phyloP scores from a whole-genome alignment of 2,113 vertebrate genomes.

The Odontesthes bonariensis region DNA sequence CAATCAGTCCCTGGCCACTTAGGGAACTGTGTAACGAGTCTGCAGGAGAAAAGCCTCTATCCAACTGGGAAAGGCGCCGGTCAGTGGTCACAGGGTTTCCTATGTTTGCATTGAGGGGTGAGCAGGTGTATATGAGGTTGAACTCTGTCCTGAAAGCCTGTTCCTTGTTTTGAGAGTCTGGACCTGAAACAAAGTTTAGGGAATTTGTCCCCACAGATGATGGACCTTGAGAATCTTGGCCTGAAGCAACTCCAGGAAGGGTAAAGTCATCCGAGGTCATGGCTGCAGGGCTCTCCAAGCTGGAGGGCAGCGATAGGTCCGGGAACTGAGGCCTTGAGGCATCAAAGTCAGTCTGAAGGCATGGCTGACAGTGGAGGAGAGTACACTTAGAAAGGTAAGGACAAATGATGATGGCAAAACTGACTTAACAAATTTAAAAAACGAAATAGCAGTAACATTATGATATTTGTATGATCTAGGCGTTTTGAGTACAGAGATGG shows the following conservation, averaged over 20 bases:
- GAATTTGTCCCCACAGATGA: constrained; percentile 55
- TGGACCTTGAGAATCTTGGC: constrained; percentile 78
- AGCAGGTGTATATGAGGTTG: constrained; percentile 99
- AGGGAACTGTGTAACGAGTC: constrained; percentile 90
- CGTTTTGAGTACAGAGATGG: neutral
- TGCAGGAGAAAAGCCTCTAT: constrained; percentile 89
- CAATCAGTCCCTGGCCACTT: constrained; percentile 87
- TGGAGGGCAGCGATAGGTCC: constrained; percentile 86
- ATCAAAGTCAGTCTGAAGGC: constrained; percentile 89
- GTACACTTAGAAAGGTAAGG: neutral
- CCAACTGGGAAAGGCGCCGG: constrained; percentile 87
- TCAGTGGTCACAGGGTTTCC: constrained; percentile 84
- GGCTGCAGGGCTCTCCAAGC: constrained; percentile 85
- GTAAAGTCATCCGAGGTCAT: constrained; percentile 83
- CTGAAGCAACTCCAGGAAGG: constrained; percentile 78
- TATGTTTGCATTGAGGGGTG: constrained; percentile 95
- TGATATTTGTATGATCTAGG: too few species aligned
- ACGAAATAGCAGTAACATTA: neutral
- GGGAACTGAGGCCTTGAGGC: constrained; percentile 82
- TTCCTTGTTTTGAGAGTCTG: constrained; percentile 87
- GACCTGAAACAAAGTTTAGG: constrained; percentile 70
- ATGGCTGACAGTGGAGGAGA: constrained; percentile 81
- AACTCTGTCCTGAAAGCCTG: constrained; percentile 99
- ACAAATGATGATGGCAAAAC: neutral
- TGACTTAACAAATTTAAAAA: neutral